Evolutionary conservation across 2,797 vertebrate species (phyloP).

Genomic region (Hapalemur alaotrensis): DNA sequence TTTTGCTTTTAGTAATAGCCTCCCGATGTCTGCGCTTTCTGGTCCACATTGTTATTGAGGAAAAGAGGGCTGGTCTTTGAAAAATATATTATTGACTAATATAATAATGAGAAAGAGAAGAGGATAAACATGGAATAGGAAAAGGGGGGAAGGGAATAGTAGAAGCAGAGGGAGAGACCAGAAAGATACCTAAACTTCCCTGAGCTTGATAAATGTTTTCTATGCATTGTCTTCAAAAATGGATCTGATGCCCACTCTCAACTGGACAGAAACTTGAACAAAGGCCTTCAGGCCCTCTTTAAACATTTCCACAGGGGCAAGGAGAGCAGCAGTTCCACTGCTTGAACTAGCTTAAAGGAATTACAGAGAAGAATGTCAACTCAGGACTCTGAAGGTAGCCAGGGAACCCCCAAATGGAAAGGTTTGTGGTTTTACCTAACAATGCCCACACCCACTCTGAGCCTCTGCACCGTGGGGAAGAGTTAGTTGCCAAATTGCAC

Average conservation of each 20-base stretch:
- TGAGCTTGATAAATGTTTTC: conserved; percentile 36
- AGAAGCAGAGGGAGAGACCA: neutral
- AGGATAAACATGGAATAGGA: neutral
- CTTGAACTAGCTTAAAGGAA: conserved; percentile 2
- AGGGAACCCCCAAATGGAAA: neutral
- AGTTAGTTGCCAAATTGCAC: conserved; percentile 16
- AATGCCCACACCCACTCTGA: neutral
- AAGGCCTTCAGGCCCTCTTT: conserved; percentile 20
- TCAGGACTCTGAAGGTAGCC: neutral
- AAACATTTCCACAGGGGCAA: conserved; percentile 16
- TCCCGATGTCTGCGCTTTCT: conserved; percentile 35
- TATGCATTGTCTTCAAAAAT: conserved; percentile 1
- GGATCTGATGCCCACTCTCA: neutral
- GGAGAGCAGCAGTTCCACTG: neutral
- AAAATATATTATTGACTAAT: conserved; percentile 41
- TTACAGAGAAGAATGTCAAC: neutral
- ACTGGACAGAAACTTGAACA: neutral
- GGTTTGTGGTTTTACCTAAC: conserved; percentile 23
- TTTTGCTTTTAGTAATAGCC: conserved; percentile 42
- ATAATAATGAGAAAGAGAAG: conserved; percentile 45
- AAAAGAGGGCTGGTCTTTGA: conserved; percentile 50
- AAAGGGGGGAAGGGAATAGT: neutral
- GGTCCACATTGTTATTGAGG: neutral
- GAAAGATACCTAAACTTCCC: neutral
- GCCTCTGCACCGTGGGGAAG: neutral